Evolutionary conservation across 2,113 vertebrate genomes (phyloP), one percentile per base, ranked within the genome.

Genomic region (Callionymus lyra): DNA sequence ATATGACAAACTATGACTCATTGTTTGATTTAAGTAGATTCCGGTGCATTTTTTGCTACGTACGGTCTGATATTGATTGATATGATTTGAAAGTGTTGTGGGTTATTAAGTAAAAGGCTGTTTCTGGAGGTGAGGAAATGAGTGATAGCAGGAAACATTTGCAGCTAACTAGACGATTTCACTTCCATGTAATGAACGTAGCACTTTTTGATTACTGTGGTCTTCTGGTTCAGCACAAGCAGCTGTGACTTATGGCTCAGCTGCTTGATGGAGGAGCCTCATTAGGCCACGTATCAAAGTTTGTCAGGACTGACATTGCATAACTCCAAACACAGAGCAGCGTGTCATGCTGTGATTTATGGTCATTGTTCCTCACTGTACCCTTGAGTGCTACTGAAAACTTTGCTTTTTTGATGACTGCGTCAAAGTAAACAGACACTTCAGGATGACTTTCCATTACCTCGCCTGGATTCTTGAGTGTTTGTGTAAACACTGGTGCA

Each of bases 311-410:
- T 50, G 59, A 66, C 62, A 63, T 57, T 66, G 55, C 56, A 58
- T 61, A 47, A 63, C 52, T 76, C 60, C 59, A 49, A 62, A 59
- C 45, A 53, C 36, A 10, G 39, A 34, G 47, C 35, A 35, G 13
- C 11, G 54, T 67, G 76, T 63, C 67, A 64, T 38, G 6, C 18
- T 1, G 44, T 76, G 76, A 79, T 79, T 79, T 70, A 79, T 74
- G 62, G 51, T 63, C 45, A 69, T 39, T 70, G 68, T 67, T 66
- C 65, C 34, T 51, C 59, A 54, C 54, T 53, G 39, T 57, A 58
- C 67, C 63, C 54, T 66, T 55, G 44, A 66, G 56, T 61, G 64
- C 44, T 37, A 34, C 49, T 43, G 41, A 66, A 68, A 79, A 68
- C 54, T 51, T 60, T 53, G 14, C 21, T 36, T 47, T 73, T 76